Conservation (phyloP, 2,888 invertebrate species). For the Ptilodon capucinus region DNA sequence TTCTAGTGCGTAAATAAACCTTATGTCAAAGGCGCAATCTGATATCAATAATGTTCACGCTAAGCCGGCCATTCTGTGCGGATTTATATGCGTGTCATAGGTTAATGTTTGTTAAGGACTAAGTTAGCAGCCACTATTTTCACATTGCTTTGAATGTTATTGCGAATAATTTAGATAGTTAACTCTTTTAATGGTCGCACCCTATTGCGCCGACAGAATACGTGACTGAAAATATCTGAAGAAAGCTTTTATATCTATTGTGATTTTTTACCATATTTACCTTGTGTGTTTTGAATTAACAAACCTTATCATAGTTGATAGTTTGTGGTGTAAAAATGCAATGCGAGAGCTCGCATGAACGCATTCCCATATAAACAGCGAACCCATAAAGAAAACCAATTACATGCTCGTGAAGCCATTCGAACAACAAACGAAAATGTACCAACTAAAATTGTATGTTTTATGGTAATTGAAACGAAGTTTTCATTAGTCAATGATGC, state of each 20-base stretch:
- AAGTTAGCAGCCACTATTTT: slow-evolving; percentile 17
- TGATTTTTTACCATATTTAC: too few relatives aligned
- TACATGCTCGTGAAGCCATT: slow-evolving; percentile 65
- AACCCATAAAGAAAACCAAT: slow-evolving; percentile 71
- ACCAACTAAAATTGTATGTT: slow-evolving; percentile 31
- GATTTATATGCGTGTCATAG: slow-evolving; percentile 33
- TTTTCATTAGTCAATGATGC: slow-evolving; percentile 22
- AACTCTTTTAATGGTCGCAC: slow-evolving; percentile 1
- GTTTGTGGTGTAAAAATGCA: neutral
- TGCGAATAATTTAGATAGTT: slow-evolving; percentile 14
- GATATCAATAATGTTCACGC: slow-evolving; percentile 36
- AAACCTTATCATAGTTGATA: neutral
- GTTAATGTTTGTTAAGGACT: slow-evolving; percentile 26
- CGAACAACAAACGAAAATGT: slow-evolving; percentile 43
- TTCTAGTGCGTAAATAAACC: slow-evolving; percentile 52
- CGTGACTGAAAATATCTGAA: too few relatives aligned
- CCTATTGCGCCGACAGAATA: neutral
- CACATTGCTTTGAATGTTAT: slow-evolving; percentile 5
- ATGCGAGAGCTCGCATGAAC: slow-evolving; percentile 45
- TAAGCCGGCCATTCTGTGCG: slow-evolving; percentile 26
- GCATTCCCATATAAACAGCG: slow-evolving; percentile 62
- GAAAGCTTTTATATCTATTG: too few relatives aligned
- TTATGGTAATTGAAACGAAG: slow-evolving; percentile 36
- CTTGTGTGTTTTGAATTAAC: neutral
- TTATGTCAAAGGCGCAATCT: slow-evolving; percentile 44